Conservation (phyloP, 2,888 invertebrate species). For the Invenusta paracnida region DNA sequence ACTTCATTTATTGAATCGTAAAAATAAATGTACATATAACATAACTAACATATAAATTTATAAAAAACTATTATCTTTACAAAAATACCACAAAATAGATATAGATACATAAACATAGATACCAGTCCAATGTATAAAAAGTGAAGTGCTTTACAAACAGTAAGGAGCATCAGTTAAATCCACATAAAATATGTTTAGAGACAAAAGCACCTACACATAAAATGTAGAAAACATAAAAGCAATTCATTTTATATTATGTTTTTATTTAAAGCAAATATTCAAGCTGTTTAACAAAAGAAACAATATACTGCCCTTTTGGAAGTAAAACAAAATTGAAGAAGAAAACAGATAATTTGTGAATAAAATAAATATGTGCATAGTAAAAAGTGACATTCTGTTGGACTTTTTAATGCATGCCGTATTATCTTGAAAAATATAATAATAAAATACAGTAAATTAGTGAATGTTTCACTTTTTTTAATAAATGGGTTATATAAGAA, state of each 20-base stretch:
- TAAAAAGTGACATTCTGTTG: neutral
- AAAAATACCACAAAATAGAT: neutral
- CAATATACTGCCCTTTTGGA: too few species aligned
- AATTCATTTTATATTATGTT: too few species aligned
- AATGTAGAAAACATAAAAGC: too few species aligned
- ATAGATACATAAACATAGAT: neutral
- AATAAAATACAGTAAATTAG: neutral
- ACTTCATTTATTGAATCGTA: neutral
- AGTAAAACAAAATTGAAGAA: neutral
- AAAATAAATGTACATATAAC: neutral
- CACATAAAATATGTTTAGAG: too few species aligned
- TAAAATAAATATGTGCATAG: neutral
- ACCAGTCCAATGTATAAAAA: too few species aligned
- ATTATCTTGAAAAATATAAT: neutral
- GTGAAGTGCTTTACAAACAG: too few species aligned
- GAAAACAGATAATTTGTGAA: neutral
- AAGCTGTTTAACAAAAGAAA: too few species aligned
- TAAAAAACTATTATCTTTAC: neutral
- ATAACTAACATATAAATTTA: neutral
- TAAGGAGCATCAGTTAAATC: too few species aligned
- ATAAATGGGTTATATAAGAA: neutral
- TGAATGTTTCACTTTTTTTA: neutral
- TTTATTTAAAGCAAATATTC: too few species aligned
- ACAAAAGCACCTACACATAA: too few species aligned
- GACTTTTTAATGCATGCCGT: neutral